Evolutionary conservation across 2,888 invertebrate genomes (phyloP).

Genomic region (Ectemnius cavifrons): DNA sequence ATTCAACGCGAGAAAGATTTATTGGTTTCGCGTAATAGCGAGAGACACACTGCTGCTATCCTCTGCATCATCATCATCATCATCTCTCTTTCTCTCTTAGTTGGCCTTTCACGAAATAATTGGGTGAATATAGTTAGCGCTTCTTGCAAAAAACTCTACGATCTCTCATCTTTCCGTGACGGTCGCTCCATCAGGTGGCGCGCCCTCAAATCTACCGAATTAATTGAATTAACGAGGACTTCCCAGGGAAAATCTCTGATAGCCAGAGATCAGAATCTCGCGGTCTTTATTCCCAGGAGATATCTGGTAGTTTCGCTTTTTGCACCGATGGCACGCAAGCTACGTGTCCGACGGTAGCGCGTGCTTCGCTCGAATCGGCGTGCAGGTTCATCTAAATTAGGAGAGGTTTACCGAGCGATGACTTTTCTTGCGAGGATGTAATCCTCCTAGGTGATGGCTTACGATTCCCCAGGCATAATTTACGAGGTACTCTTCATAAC

Average conservation of each 20-base stretch:
- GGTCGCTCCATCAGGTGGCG: no score
- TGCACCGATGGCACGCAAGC: conserved; percentile 4
- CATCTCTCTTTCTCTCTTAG: background rate
- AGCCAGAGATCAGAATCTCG: no score
- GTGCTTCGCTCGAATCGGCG: background rate
- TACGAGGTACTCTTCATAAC: conserved; percentile 35
- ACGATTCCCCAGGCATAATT: conserved; percentile 48
- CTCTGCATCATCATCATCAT: background rate
- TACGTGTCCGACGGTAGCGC: background rate
- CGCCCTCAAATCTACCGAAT: no score
- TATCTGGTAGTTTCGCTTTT: background rate
- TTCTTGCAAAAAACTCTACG: conserved; percentile 8
- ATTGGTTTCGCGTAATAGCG: conserved; percentile 51
- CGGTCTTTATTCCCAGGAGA: no score
- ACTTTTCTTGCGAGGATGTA: conserved; percentile 31
- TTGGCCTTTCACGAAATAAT: conserved; percentile 34
- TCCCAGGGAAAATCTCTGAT: no score
- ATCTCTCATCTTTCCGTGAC: no score
- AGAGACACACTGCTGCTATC: conserved; percentile 12
- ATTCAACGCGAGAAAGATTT: conserved; percentile 49
- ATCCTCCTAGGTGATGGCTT: conserved; percentile 42
- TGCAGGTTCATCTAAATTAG: conserved; percentile 6
- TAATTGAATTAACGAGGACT: no score
- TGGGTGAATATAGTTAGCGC: conserved; percentile 19
- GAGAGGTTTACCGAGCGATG: conserved; percentile 17